Evolutionary conservation across 92 coral and sea anemone genomes (phyloP), one percentile per base, ranked within the genome.

Genomic region (Epizoanthus stellaris): DNA sequence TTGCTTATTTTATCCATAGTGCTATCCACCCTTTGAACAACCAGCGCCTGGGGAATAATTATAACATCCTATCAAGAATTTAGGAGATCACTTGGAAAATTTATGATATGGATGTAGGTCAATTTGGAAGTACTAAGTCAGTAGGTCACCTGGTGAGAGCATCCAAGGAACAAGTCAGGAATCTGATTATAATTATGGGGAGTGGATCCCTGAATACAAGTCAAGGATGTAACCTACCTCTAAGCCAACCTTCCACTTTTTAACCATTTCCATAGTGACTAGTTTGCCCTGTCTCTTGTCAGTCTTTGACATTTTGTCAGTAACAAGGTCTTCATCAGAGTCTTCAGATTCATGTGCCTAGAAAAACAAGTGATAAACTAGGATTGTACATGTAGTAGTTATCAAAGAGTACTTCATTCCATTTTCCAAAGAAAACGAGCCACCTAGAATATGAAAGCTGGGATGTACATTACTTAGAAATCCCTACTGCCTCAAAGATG

Each of bases 201-300:
- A 52, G 4, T 4, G 4, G 12, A 73, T 43, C 6, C 58, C 38
- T 43, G 17, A 6, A 72, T n/a, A 20, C 5, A 23, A 72, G 38
- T 72, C 59, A 39, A 17, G 14, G 9, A 15, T 14, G 16, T 20
- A 14, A 54, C 12, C 36, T 59, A 96, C 99, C 93, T 96, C 98
- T 30, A 96, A 85, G 45, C 94, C 95, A 62, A 90, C 60, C 61
- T 82, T 87, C 99, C 99, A 97, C 34, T 87, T 73, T 81, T 97
- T 94, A 13, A 94, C 90, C 97, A 97, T 97, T 34, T 84, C 93
- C 94, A 87, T 64, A 21, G 99, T 94, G 36, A 97, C 95, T 17
- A 85, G 73, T 82, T 97, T 95, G 53, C 94, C 97, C 76, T 84
- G 63, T 43, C 74, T 83, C 30, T 85, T 73, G 61, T 53, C 75